Evolutionary conservation across 2,888 invertebrate species (phyloP).

Genomic region (Tenthredo notha): DNA sequence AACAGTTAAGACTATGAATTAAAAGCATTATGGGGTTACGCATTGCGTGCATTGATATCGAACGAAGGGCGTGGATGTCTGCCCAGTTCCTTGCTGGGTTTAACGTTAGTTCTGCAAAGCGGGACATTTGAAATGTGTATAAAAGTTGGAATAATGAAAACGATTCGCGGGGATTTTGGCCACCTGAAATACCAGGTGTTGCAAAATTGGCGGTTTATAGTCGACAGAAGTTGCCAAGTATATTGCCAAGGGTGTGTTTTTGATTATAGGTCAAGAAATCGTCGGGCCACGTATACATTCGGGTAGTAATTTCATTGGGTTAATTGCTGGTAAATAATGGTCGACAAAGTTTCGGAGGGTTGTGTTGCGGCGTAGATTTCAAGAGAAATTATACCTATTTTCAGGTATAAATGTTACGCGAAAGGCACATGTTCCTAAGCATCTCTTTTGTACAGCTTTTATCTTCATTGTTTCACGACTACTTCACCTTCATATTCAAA

Average conservation of each 20-base stretch:
- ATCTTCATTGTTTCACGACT: not conserved
- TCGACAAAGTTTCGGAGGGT: slow-evolving; percentile 1
- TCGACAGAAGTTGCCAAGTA: not conserved
- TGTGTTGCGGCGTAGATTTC: not conserved
- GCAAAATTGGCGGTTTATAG: not conserved
- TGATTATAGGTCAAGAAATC: not conserved
- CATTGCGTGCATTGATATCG: slow-evolving; percentile 10
- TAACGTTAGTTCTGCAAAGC: not conserved
- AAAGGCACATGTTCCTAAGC: not conserved
- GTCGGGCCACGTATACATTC: not conserved
- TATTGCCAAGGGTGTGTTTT: not conserved
- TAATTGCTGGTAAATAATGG: slow-evolving; percentile 16
- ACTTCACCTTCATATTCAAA: slow-evolving; percentile 20
- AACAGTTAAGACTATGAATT: not conserved
- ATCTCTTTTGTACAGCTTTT: not conserved
- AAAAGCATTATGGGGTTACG: not conserved
- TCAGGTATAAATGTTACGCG: not conserved
- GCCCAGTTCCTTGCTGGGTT: not conserved
- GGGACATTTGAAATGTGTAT: not conserved
- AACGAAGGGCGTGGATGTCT: slow-evolving; percentile 23
- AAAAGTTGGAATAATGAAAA: not conserved
- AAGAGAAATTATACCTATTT: slow-evolving; percentile 27
- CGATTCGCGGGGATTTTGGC: not conserved
- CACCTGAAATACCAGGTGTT: not conserved
- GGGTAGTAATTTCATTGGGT: not conserved